phyloP scores from a whole-genome alignment of 2,888 invertebrate genomes.

The Drepana falcataria region DNA sequence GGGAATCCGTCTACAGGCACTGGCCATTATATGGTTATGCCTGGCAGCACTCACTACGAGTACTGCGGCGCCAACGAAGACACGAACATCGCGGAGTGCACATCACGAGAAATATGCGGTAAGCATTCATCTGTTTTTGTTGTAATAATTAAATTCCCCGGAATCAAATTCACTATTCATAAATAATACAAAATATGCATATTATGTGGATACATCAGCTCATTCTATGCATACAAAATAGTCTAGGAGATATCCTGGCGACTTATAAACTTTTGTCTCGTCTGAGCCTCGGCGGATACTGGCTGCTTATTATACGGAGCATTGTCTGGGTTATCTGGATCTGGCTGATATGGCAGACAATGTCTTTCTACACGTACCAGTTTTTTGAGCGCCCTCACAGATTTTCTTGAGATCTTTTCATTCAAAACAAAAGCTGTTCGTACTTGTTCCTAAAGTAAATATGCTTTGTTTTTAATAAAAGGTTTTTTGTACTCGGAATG shows the following conservation, averaged over 20 bases:
- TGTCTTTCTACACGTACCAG: conserved; percentile 35
- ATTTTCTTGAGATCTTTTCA: conserved; percentile 24
- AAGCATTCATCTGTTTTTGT: conserved; percentile 27
- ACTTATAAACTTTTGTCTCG: conserved; percentile 55
- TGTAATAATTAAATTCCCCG: background rate
- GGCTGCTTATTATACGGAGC: conserved; percentile 49
- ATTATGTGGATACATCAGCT: conserved; percentile 10
- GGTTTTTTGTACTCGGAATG: conserved; percentile 4
- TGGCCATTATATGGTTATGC: conserved; percentile 49
- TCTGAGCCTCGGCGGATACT: conserved; percentile 60
- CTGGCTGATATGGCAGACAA: conserved; percentile 51
- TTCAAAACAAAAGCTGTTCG: conserved; percentile 26
- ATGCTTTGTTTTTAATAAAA: conserved; percentile 11
- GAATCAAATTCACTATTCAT: conserved; percentile 29
- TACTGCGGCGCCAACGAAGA: conserved; percentile 49
- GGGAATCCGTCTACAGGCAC: conserved; percentile 46
- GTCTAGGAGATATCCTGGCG: conserved; percentile 49
- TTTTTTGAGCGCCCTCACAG: conserved; percentile 26
- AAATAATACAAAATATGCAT: conserved; percentile 1
- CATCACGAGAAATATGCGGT: conserved; percentile 56
- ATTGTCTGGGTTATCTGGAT: conserved; percentile 62
- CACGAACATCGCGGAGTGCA: conserved; percentile 42
- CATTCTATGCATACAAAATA: conserved; percentile 61
- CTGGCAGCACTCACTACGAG: conserved; percentile 50
- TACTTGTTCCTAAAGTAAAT: conserved; percentile 16